Evolutionary conservation across 2,888 invertebrate genomes (phyloP).

Genomic region (Eumacrocentrus americanus): DNA sequence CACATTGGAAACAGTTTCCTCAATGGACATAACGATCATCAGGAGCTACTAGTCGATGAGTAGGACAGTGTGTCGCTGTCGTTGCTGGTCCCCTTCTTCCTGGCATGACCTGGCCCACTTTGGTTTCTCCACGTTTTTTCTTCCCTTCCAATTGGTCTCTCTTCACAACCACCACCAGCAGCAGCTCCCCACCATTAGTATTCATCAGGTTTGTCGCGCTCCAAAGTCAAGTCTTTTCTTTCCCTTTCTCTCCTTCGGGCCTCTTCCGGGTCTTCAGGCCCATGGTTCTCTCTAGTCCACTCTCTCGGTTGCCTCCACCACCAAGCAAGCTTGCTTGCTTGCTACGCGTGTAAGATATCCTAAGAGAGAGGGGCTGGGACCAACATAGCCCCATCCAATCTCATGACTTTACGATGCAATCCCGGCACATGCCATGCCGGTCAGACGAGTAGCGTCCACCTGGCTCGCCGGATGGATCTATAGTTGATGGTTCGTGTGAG

Average conservation of each 20-base stretch:
- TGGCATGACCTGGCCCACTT: constrained; percentile 60
- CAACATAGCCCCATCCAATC: constrained; percentile 20
- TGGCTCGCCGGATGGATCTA: constrained; percentile 57
- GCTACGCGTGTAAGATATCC: too few relatives aligned
- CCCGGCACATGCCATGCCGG: constrained; percentile 51
- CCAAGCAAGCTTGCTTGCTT: constrained; percentile 6
- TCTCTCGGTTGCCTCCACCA: constrained; percentile 17
- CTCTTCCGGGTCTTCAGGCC: constrained; percentile 1
- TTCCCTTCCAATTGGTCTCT: constrained; percentile 7
- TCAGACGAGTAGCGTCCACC: constrained; percentile 60
- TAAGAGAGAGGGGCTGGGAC: constrained; percentile 12
- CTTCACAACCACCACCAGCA: neutral
- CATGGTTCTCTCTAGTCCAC: too few relatives aligned
- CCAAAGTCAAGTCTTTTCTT: constrained; percentile 8
- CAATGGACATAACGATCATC: constrained; percentile 43
- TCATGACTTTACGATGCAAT: constrained; percentile 44
- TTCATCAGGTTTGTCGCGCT: too few relatives aligned
- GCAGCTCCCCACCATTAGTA: too few relatives aligned
- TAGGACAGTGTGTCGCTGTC: constrained; percentile 62
- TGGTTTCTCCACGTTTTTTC: constrained; percentile 50
- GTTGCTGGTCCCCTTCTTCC: constrained; percentile 56
- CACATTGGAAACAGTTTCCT: constrained; percentile 43
- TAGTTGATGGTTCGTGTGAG: constrained; percentile 43
- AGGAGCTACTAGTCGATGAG: too few relatives aligned
- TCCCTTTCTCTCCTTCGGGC: constrained; percentile 3